Conservation (phyloP, 1,140 invertebrate genomes). For the Drosophila biarmipes region DNA sequence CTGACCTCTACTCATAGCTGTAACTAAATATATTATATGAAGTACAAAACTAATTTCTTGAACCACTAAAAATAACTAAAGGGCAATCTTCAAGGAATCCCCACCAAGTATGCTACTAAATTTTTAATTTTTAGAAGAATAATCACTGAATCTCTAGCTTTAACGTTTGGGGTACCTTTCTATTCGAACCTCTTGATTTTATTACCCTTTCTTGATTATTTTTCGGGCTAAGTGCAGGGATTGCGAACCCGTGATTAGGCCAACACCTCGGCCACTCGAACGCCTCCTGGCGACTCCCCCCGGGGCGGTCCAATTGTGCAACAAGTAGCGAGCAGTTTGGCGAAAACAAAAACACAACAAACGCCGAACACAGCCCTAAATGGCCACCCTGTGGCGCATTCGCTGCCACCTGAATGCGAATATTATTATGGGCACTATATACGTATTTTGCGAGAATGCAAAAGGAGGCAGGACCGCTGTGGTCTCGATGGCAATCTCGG, state of each 20-base stretch:
- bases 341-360: slow-evolving; percentile 36
- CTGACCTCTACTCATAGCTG: too few relatives aligned
- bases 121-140: background rate
- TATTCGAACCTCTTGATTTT: background rate
- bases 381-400: slow-evolving; percentile 59
- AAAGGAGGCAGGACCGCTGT: slow-evolving; percentile 42
- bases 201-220: background rate
- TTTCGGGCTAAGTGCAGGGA: slow-evolving; percentile 21
- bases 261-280: slow-evolving; percentile 34
- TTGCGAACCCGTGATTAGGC: slow-evolving; percentile 65
- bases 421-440: slow-evolving; percentile 2
- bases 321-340: slow-evolving; percentile 65
- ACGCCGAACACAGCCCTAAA: slow-evolving; percentile 32
- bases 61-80: too few relatives aligned
- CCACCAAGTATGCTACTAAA: background rate
- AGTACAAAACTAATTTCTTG: too few relatives aligned
- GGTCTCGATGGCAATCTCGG: slow-evolving; percentile 37
- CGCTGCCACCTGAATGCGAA: slow-evolving; percentile 60
- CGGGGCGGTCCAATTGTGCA: slow-evolving; percentile 47
- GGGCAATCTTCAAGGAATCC: background rate
- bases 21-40: too few relatives aligned
- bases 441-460: background rate
- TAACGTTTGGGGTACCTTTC: background rate
- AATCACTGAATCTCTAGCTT: background rate
- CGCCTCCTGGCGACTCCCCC: slow-evolving; percentile 5